phyloP scores from a whole-genome alignment of 2,797 vertebrate genomes.

The Microhierax caerulescens region DNA sequence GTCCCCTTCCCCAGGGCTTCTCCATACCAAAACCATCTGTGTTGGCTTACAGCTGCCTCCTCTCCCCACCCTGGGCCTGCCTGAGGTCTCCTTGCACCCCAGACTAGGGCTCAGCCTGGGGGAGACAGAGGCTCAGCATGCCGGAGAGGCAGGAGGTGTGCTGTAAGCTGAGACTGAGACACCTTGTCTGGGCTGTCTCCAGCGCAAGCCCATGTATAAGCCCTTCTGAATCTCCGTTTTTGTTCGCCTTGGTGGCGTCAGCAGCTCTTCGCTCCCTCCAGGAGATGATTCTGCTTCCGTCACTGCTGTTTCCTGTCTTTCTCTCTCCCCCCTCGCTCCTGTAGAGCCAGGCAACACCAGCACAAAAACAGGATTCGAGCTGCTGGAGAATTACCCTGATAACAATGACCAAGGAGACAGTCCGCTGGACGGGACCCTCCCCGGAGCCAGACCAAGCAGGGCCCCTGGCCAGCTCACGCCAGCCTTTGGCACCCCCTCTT shows the following conservation, averaged over 20 bases:
- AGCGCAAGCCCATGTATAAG: neutral
- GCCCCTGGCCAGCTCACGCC: neutral
- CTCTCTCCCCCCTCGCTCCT: constrained; percentile 16
- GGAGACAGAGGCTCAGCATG: rapidly evolving
- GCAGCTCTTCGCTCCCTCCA: constrained; percentile 47
- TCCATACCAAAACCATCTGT: neutral
- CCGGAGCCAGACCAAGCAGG: neutral
- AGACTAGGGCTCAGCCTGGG: neutral
- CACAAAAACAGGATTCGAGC: constrained; percentile 71
- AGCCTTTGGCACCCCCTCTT: neutral
- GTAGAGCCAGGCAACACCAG: constrained; percentile 39
- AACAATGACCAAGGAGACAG: constrained; percentile 63
- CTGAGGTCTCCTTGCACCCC: neutral
- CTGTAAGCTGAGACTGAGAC: neutral
- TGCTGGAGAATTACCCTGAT: constrained; percentile 53
- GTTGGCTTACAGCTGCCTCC: neutral
- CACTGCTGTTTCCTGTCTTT: constrained; percentile 64
- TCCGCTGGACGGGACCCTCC: neutral
- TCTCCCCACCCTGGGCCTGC: neutral
- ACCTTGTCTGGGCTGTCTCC: neutral
- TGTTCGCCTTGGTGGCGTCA: constrained; percentile 48
- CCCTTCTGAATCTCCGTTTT: constrained; percentile 43
- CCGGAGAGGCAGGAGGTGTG: neutral
- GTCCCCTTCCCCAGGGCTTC: neutral
- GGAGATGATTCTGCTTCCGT: constrained; percentile 69